Conservation (phyloP, 2,888 invertebrate genomes). For the Pyrochroa serraticornis region DNA sequence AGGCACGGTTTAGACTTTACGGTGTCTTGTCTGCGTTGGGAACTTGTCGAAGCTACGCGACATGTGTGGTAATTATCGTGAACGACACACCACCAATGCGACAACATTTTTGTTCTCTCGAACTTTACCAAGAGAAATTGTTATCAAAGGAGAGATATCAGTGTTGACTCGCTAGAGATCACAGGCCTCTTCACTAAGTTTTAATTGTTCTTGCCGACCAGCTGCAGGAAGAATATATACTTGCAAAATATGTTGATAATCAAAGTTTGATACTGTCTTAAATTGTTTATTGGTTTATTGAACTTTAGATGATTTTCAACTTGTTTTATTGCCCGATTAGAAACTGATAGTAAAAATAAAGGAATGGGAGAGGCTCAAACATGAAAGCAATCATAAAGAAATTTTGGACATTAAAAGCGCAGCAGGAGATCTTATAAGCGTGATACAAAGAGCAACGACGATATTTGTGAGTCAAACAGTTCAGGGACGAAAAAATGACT, state of each 20-base stretch:
- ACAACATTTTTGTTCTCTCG: slow-evolving; percentile 1
- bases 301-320: too few species aligned
- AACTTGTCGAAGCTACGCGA: slow-evolving; percentile 16
- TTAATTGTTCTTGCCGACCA: neutral
- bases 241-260: neutral
- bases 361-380: too few species aligned
- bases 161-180: neutral
- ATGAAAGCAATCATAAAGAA: too few species aligned
- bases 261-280: neutral
- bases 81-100: neutral
- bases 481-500: too few species aligned
- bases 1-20: slow-evolving; percentile 14
- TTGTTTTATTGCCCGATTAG: too few species aligned
- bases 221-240: neutral
- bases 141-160: slow-evolving; percentile 5
- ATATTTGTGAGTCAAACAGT: too few species aligned
- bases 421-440: too few species aligned
- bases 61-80: slow-evolving; percentile 14
- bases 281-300: too few species aligned
- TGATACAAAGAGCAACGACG: too few species aligned
- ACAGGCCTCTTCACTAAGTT: neutral
- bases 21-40: slow-evolving; percentile 9
- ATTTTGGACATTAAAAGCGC: too few species aligned
- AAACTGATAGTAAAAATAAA: too few species aligned
- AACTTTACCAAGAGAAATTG: neutral